Percentiles rank a stretch among this genome's conserved stretches.
phyloP scores from a whole-genome alignment of 2,113 vertebrate species.

The Phalacrocorax brasilianus region DNA sequence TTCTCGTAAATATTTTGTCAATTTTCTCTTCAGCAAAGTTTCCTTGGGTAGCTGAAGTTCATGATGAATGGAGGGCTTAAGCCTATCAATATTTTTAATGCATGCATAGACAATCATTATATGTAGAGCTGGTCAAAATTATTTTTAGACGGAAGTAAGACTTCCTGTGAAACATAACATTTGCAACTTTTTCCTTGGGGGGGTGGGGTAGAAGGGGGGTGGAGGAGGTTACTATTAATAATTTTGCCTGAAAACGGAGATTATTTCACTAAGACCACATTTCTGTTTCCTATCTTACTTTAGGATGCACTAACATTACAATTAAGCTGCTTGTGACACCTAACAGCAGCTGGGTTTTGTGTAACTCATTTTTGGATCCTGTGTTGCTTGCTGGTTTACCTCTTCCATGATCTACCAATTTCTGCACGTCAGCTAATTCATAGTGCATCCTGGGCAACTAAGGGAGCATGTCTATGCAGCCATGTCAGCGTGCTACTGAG shows the following conservation, averaged over 20 bases:
- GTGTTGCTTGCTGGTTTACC: neutral
- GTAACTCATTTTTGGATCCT: neutral
- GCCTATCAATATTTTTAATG: neutral
- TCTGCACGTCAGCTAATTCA: neutral
- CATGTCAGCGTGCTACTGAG: neutral
- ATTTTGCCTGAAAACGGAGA: neutral
- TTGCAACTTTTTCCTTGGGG: neutral
- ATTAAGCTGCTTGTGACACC: neutral
- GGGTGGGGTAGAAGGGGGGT: too few relatives aligned
- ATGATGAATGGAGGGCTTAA: neutral
- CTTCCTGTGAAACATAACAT: neutral
- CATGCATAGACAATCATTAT: neutral
- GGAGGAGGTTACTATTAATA: accelerated
- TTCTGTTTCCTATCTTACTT: neutral
- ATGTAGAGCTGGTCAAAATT: neutral
- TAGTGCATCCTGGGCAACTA: neutral
- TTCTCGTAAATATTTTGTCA: neutral
- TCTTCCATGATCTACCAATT: neutral
- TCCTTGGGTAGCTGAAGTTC: neutral
- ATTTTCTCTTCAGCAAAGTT: neutral
- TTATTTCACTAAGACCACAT: neutral
- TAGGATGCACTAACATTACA: neutral
- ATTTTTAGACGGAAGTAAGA: neutral
- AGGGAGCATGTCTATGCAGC: neutral
- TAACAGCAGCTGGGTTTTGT: neutral